Evolutionary conservation across 1,140 invertebrate species (phyloP).

Genomic region (Cherax quadricarinatus): DNA sequence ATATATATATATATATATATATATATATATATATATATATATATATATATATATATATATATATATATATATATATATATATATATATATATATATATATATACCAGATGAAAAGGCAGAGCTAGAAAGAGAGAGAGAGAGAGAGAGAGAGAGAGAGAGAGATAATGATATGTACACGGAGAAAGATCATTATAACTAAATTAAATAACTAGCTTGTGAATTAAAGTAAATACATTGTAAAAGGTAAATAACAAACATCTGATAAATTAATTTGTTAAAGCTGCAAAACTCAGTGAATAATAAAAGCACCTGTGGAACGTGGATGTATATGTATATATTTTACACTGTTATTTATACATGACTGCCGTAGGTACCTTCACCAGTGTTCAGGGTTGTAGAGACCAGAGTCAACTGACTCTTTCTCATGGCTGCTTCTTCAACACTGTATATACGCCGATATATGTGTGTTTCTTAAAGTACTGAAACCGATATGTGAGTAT

Average conservation of each 20-base stretch:
- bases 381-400: not conserved
- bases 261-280: not conserved
- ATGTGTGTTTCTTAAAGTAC: too few species aligned
- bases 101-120: too few species aligned
- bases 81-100: too few species aligned
- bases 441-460: too few species aligned
- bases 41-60: conserved; percentile 31
- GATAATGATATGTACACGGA: not conserved
- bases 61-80: conserved; percentile 10
- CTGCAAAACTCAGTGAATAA: not conserved
- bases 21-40: conserved; percentile 23
- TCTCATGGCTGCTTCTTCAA: too few species aligned
- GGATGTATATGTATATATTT: conserved; percentile 39
- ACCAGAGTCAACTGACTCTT: too few species aligned
- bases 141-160: too few species aligned
- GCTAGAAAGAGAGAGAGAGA: too few species aligned
- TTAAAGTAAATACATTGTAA: not conserved
- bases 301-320: not conserved
- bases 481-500: too few species aligned
- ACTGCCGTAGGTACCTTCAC: not conserved
- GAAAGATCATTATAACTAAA: not conserved
- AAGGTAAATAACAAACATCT: not conserved
- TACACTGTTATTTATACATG: conserved; percentile 33
- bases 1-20: conserved; percentile 21
- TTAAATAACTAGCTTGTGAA: not conserved